These are phyloP conservation scores for Salvelinus namaycush DNA, from an alignment of 2,113 vertebrate species.

Conservation along the genomic window DNA sequence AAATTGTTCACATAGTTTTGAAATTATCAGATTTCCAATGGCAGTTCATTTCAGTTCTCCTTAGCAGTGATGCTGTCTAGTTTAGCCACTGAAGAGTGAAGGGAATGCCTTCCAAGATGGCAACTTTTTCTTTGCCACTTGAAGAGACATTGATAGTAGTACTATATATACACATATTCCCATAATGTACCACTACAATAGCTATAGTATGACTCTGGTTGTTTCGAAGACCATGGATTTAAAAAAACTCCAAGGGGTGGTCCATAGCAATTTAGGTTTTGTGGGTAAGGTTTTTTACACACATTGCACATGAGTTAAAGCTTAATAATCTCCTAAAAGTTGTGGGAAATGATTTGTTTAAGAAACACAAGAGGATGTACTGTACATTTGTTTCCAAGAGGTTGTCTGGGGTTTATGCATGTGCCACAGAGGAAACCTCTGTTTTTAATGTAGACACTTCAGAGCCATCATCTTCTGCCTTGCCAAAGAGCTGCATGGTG, in stretches of 20 bases:
- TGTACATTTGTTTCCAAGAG: constrained; percentile 40
- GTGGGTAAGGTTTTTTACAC: too few relatives aligned
- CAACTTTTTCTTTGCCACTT: too few relatives aligned
- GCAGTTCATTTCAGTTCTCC: too few relatives aligned
- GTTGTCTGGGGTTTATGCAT: constrained; percentile 68
- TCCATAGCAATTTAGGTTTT: too few relatives aligned
- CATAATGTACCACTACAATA: too few relatives aligned
- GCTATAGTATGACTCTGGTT: too few relatives aligned
- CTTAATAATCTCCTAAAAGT: background rate
- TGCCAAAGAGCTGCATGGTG: constrained; percentile 87
- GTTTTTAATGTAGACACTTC: constrained; percentile 84
- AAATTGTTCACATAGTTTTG: constrained; percentile 26
- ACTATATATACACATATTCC: too few relatives aligned
- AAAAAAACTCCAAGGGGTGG: too few relatives aligned
- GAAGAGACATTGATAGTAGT: background rate
- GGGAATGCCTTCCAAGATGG: background rate
- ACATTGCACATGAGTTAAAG: too few relatives aligned
- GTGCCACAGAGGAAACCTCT: constrained; percentile 85
- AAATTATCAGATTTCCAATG: background rate
- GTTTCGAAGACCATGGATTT: too few relatives aligned
- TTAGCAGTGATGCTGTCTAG: too few relatives aligned
- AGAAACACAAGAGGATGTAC: constrained; percentile 43
- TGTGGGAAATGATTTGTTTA: constrained; percentile 1
- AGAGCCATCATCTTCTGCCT: constrained; percentile 82
- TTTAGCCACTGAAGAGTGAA: background rate